Conservation (phyloP, 2,113 vertebrate genomes). For the Arenaria interpres region DNA sequence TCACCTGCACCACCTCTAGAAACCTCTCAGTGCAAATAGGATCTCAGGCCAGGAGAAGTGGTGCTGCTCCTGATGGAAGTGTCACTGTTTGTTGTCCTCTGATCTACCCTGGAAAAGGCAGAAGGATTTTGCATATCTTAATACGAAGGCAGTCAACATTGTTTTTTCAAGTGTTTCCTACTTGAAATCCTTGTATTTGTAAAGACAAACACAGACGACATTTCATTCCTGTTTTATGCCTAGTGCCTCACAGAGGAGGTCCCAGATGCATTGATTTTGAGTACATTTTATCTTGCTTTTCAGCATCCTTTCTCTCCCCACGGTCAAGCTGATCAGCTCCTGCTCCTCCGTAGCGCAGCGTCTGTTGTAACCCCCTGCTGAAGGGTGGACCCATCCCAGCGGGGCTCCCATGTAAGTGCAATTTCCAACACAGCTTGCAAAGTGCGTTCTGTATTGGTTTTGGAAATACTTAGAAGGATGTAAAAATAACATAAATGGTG, state of each 20-base stretch:
- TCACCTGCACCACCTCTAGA: background rate
- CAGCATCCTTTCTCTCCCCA: background rate
- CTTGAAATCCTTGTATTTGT: background rate
- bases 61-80: background rate
- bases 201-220: background rate
- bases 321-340: background rate
- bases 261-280: background rate
- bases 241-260: background rate
- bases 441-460: background rate
- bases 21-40: background rate
- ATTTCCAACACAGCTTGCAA: background rate
- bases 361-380: background rate
- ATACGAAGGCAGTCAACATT: background rate
- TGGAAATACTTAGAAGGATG: background rate
- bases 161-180: background rate
- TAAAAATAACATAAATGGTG: background rate
- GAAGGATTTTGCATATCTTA: background rate
- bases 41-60: background rate
- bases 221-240: background rate
- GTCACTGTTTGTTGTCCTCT: background rate
- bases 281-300: background rate
- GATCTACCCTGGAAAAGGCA: background rate
- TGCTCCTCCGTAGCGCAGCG: fast-evolving
- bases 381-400: background rate
- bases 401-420: fast-evolving